A percentile compares a stretch with the other conserved stretches of the same genome.
These are phyloP conservation scores for Tanypteryx hageni DNA, from an alignment of 2,888 invertebrate genomes.

Conservation along the genomic window DNA sequence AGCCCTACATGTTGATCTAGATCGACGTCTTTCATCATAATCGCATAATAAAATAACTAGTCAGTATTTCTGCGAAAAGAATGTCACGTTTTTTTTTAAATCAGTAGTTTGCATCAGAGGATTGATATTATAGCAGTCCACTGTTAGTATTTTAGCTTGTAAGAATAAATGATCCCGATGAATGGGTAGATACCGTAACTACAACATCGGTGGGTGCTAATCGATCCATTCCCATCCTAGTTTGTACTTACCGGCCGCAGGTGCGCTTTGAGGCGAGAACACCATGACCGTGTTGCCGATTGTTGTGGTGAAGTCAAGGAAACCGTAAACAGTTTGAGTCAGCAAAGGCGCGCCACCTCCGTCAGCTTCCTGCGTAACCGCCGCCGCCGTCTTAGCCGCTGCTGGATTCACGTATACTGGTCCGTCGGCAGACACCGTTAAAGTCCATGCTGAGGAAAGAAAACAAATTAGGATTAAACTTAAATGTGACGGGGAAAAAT, in stretches of 20 bases:
- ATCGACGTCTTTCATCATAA: too few relatives aligned
- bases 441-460: not conserved
- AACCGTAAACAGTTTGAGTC: conserved; percentile 95
- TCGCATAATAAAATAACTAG: too few relatives aligned
- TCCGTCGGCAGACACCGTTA: conserved; percentile 65
- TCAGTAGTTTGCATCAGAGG: too few relatives aligned
- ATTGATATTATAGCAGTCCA: too few relatives aligned
- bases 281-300: conserved; percentile 97
- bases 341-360: conserved; percentile 76
- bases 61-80: too few relatives aligned
- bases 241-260: conserved; percentile 79
- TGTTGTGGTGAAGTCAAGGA: conserved; percentile 94
- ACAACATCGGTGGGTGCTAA: too few relatives aligned
- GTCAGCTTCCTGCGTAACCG: conserved; percentile 53
- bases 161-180: too few relatives aligned
- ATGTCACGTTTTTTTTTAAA: too few relatives aligned
- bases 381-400: conserved; percentile 47
- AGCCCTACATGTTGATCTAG: too few relatives aligned
- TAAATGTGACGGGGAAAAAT: not conserved
- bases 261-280: conserved; percentile 91
- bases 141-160: too few relatives aligned
- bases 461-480: not conserved
- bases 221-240: too few relatives aligned
- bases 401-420: conserved; percentile 72
- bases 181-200: too few relatives aligned